Evolutionary conservation across 1,140 invertebrate genomes (phyloP).

Genomic region (Drosophila nebulosa): DNA sequence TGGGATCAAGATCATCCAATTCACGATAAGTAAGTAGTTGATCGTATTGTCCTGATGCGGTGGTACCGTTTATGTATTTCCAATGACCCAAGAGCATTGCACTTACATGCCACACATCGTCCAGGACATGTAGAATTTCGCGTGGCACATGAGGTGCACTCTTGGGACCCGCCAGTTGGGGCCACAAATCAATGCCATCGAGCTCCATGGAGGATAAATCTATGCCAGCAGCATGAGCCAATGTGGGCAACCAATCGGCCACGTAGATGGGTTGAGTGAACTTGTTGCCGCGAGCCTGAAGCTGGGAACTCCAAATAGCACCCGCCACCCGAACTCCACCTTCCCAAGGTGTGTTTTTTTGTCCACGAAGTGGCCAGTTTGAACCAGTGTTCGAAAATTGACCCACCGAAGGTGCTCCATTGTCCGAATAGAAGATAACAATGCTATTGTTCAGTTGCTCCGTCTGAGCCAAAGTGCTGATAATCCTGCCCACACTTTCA

Average conservation of each 20-base stretch:
- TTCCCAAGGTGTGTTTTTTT: slow-evolving; percentile 93
- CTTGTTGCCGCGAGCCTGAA: slow-evolving; percentile 83
- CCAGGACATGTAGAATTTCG: slow-evolving; percentile 88
- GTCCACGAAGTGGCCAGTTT: slow-evolving; percentile 92
- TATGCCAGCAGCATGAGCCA: slow-evolving; percentile 84
- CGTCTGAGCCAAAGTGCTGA: slow-evolving; percentile 85
- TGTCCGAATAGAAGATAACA: slow-evolving; percentile 88
- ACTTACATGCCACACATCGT: slow-evolving; percentile 84
- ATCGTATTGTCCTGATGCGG: slow-evolving; percentile 81
- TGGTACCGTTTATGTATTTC: slow-evolving; percentile 88
- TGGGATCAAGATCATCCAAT: slow-evolving; percentile 52
- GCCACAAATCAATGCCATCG: slow-evolving; percentile 89
- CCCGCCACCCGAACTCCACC: slow-evolving; percentile 90
- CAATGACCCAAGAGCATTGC: slow-evolving; percentile 86
- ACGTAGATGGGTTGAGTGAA: slow-evolving; percentile 91
- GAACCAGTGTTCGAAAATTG: slow-evolving; percentile 89
- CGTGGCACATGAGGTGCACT: slow-evolving; percentile 79
- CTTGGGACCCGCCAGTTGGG: slow-evolving; percentile 81
- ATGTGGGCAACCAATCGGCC: slow-evolving; percentile 93
- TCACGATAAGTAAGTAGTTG: slow-evolving; percentile 80
- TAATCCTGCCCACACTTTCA: slow-evolving; percentile 90
- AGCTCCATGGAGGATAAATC: slow-evolving; percentile 81
- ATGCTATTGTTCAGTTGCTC: slow-evolving; percentile 88
- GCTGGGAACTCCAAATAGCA: slow-evolving; percentile 88
- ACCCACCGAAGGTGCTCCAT: slow-evolving; percentile 88